phyloP scores from a whole-genome alignment of 1,140 invertebrate species.

The Phocides pigmalion region DNA sequence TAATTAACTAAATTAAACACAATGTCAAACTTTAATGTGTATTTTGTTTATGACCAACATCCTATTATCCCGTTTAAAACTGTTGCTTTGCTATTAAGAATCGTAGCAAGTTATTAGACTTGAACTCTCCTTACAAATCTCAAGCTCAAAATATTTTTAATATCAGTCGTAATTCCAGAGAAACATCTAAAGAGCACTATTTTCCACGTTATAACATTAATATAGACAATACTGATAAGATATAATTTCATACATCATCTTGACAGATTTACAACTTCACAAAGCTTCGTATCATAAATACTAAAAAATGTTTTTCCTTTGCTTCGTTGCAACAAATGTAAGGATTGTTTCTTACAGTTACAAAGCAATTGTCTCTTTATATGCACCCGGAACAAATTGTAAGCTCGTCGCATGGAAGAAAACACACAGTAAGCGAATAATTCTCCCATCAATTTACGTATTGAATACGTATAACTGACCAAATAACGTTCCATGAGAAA shows the following conservation, averaged over 20 bases:
- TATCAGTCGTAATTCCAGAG: no score
- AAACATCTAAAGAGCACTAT: no score
- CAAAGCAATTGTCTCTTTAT: neutral
- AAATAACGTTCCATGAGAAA: neutral
- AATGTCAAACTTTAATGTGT: no score
- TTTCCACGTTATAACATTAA: no score
- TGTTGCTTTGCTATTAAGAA: no score
- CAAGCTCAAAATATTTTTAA: no score
- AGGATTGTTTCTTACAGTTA: neutral
- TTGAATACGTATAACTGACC: neutral
- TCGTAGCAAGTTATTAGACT: no score
- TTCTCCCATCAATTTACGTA: neutral
- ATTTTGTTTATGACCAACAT: no score
- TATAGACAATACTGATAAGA: no score
- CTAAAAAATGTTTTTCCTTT: neutral
- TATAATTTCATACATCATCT: neutral
- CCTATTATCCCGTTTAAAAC: no score
- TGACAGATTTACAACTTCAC: neutral
- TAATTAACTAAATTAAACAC: no score
- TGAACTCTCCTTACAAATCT: no score
- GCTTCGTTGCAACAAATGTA: neutral
- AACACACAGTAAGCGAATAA: neutral
- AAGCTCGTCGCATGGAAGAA: slow-evolving; percentile 2
- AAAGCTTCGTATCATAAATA: neutral
- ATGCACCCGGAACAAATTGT: slow-evolving; percentile 11